These are phyloP conservation scores for Mastigias papua DNA, from an alignment of 30 jellyfish, hydroid and myxozoan genomes.

Conservation along the genomic window DNA sequence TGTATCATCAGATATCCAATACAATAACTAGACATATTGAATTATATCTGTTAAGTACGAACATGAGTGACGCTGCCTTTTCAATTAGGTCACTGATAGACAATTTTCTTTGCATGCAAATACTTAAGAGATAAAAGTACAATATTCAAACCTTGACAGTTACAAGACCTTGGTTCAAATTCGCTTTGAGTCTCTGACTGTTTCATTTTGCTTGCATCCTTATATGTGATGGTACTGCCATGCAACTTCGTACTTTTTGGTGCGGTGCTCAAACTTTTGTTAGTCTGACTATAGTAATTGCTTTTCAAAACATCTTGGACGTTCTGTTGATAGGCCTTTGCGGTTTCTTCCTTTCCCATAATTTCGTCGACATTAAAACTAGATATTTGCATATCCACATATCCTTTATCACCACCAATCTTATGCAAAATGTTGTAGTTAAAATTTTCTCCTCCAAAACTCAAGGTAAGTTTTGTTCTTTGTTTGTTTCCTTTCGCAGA, in stretches of 20 bases:
- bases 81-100: no score
- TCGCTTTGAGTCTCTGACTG: not conserved
- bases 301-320: not conserved
- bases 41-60: no score
- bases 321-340: not conserved
- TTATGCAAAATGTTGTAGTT: not conserved
- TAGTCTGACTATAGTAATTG: not conserved
- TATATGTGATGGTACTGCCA: not conserved
- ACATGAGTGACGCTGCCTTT: no score
- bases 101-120: no score
- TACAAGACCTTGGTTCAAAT: constrained; percentile 43
- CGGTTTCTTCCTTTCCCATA: not conserved
- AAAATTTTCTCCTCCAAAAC: not conserved
- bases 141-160: constrained; percentile 29
- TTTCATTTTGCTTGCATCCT: not conserved
- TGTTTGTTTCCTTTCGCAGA: no score
- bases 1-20: no score
- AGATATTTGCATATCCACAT: not conserved
- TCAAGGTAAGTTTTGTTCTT: no score
- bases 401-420: not conserved
- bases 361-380: not conserved
- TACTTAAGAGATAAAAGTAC: no score
- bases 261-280: not conserved
- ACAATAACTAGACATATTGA: no score
- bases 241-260: not conserved